Evolutionary conservation across 2,113 vertebrate species (phyloP), one percentile per base, ranked within the genome.

Genomic region (Paramisgurnus dabryanus): DNA sequence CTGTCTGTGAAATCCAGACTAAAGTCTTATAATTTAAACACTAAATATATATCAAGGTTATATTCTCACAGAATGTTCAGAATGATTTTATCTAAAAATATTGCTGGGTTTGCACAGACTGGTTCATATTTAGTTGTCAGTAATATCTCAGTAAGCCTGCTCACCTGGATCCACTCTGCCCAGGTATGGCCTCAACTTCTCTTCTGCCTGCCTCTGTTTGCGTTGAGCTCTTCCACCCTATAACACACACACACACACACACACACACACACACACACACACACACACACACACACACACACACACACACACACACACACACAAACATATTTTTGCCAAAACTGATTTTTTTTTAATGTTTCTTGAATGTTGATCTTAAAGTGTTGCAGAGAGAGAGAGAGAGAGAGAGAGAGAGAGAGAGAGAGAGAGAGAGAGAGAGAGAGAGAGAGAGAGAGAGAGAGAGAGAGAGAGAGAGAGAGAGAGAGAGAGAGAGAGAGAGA

Each of bases 161-260:
- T 88, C 85, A 92, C 92, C 92, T 79, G 92, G 87, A 9, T 90
- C 79, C 2, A 92, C 91, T 87, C 91, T 89, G 78, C 91, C 91
- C 63, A 93, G 81, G 60, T 93, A 93, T 0, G 92, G 93, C 78
- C 84, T 91, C 65, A 93, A 82, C 5, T 40, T 83, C 60, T 89
- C 89, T 53, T 94, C 93, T 22, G 87, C 90, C 84, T 90, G 85
- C 81, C 89, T 88, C 84, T 92, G 92, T 85, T 79, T 91, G 66
- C 86, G 87, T 83, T 90, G 90, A 22, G 89, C 91, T 88, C 87
- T 88, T 53, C 88, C 89, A 77, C 86, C 89, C 91, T 93, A 22
- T 22, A 79, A 17, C 57, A 79, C 45, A 68, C 72, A 80, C 50
- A 68, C 71, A 76, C 39, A 73, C 4, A 72, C 18, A 80, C 27